Conservation (phyloP, 1,140 invertebrate genomes). For the Zaprionus vittiger region DNA sequence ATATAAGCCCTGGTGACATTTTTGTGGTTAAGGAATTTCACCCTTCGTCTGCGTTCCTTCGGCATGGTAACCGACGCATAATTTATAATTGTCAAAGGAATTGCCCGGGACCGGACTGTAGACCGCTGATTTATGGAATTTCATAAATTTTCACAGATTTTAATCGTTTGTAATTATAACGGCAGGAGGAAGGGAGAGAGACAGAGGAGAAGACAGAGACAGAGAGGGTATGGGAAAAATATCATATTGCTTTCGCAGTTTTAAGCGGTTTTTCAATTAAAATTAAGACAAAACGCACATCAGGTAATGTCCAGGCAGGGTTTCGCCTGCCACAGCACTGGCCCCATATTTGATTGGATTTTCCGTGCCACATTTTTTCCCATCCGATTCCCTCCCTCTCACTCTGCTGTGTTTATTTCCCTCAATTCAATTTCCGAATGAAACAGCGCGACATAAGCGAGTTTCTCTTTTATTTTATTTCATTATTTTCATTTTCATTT, state of each 20-base stretch:
- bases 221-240: slow-evolving; percentile 5
- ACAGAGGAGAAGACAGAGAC: not conserved
- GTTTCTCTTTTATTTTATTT: slow-evolving; percentile 73
- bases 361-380: slow-evolving; percentile 29
- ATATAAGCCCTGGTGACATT: slow-evolving; percentile 58
- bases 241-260: slow-evolving; percentile 30
- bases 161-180: slow-evolving; percentile 78
- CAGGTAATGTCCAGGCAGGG: slow-evolving; percentile 57
- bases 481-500: slow-evolving; percentile 48
- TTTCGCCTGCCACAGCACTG: slow-evolving; percentile 15
- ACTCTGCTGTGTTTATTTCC: not conserved
- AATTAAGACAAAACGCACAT: slow-evolving; percentile 63
- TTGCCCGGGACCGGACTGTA: slow-evolving; percentile 37
- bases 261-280: slow-evolving; percentile 71
- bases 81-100: slow-evolving; percentile 82
- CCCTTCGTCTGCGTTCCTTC: slow-evolving; percentile 40
- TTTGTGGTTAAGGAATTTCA: slow-evolving; percentile 74
- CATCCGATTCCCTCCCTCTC: not conserved
- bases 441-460: slow-evolving; percentile 41
- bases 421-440: slow-evolving; percentile 53
- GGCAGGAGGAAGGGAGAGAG: slow-evolving; percentile 15
- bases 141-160: slow-evolving; percentile 81
- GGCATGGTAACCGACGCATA: slow-evolving; percentile 65
- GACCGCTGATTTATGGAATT: slow-evolving; percentile 79
- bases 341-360: slow-evolving; percentile 74